Conservation (phyloP, 2,113 vertebrate species). For the Brachyistius frenatus region DNA sequence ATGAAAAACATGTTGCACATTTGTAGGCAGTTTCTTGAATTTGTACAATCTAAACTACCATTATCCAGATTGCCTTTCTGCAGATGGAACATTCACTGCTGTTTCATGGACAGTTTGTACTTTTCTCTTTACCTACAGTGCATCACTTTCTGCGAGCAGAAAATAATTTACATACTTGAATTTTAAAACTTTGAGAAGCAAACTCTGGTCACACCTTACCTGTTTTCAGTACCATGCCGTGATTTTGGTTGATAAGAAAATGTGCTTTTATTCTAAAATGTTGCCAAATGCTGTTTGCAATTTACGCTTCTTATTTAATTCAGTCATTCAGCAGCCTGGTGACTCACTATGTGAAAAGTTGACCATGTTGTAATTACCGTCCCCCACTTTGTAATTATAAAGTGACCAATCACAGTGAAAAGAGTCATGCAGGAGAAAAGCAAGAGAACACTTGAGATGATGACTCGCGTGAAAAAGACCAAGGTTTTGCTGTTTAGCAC, state of each 20-base stretch:
- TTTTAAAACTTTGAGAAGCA: no score
- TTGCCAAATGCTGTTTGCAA: neutral
- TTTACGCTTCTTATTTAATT: neutral
- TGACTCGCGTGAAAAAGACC: constrained; percentile 5
- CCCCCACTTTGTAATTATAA: neutral
- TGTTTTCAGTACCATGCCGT: neutral
- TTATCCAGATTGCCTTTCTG: constrained; percentile 6
- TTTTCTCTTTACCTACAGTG: neutral
- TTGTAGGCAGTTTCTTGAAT: constrained; percentile 4
- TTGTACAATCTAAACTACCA: constrained; percentile 2
- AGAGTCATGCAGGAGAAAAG: neutral
- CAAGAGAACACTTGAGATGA: neutral
- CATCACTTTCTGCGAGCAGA: neutral
- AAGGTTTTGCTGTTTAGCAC: neutral
- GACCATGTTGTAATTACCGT: constrained; percentile 12
- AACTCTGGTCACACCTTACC: no score
- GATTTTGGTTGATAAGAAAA: neutral
- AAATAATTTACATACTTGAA: neutral
- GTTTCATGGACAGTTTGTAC: neutral
- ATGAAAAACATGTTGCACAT: constrained; percentile 26
- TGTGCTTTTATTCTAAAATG: neutral
- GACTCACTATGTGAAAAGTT: constrained; percentile 18
- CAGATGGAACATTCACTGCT: no score
- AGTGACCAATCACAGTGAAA: constrained; percentile 25
- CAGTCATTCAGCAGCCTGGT: neutral